These are phyloP conservation scores for Himantopus leucocephalus DNA, from an alignment of 2,113 vertebrate species.

Conservation along the genomic window DNA sequence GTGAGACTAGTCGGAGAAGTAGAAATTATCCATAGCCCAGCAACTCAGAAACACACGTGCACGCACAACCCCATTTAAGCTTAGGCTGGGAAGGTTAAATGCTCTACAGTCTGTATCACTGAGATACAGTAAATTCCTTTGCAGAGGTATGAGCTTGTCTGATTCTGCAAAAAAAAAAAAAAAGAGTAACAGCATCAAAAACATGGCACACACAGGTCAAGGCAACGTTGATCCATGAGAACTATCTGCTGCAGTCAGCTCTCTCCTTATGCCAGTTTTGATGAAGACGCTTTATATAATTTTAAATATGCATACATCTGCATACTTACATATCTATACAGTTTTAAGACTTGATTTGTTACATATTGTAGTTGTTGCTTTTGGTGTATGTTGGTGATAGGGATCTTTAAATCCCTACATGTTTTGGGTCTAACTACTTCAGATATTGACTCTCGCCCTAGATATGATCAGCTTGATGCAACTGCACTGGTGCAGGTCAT, in stretches of 20 bases:
- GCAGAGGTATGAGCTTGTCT: conserved; percentile 3
- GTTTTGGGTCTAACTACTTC: neutral
- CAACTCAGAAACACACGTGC: neutral
- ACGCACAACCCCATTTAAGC: neutral
- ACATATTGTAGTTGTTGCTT: neutral
- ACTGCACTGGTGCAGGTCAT: too few relatives aligned
- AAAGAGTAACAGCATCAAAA: conserved; percentile 33
- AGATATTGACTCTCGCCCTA: neutral
- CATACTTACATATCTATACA: neutral
- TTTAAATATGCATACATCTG: neutral
- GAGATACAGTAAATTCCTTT: conserved; percentile 23
- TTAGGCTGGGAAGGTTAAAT: neutral
- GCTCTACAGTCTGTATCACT: neutral
- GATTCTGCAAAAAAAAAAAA: neutral
- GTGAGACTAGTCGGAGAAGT: neutral
- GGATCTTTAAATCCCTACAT: accelerated
- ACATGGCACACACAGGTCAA: neutral
- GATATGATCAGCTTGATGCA: neutral
- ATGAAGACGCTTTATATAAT: neutral
- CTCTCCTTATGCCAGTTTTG: neutral
- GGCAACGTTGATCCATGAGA: neutral
- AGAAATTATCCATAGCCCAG: neutral
- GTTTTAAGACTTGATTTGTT: neutral
- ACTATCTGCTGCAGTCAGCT: neutral
- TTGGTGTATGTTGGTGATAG: neutral